Evolutionary conservation across 2,888 invertebrate species (phyloP).

Genomic region (Napeogenes inachia): DNA sequence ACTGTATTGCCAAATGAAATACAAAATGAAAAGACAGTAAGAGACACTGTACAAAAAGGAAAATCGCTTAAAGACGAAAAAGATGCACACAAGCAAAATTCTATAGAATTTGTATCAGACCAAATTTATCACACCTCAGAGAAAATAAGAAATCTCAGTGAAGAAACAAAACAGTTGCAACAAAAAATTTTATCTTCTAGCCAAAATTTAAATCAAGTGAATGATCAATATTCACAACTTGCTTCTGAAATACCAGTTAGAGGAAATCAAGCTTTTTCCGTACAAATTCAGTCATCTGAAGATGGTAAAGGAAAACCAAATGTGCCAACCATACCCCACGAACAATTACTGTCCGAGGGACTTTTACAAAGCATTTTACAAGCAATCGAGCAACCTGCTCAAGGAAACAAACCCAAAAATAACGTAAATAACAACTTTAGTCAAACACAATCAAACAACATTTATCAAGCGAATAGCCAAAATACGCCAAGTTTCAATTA

Average conservation of each 20-base stretch:
- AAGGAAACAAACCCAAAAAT: conserved; percentile 14
- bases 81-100: conserved; percentile 48
- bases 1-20: conserved; percentile 48
- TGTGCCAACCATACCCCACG: conserved; percentile 79
- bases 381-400: conserved; percentile 85
- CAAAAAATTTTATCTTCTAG: conserved; percentile 57
- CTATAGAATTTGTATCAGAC: conserved; percentile 52
- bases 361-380: conserved; percentile 87
- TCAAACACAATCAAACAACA: conserved; percentile 12
- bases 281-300: conserved; percentile 86
- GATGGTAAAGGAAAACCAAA: conserved; percentile 60
- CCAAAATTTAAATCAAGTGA: conserved; percentile 48
- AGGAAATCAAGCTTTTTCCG: conserved; percentile 81
- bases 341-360: conserved; percentile 86
- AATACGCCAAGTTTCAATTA: conserved; percentile 8
- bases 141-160: conserved; percentile 58
- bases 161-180: conserved; percentile 61
- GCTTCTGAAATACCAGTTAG: conserved; percentile 65
- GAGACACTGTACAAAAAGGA: conserved; percentile 44
- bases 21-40: conserved; percentile 45
- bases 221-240: conserved; percentile 35
- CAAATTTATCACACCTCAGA: conserved; percentile 66
- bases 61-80: conserved; percentile 55
- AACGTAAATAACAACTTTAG: conserved; percentile 16
- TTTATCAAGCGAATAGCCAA: conserved; percentile 8